Conservation (phyloP, 1,140 invertebrate species). For the Dendroctonus valens region DNA sequence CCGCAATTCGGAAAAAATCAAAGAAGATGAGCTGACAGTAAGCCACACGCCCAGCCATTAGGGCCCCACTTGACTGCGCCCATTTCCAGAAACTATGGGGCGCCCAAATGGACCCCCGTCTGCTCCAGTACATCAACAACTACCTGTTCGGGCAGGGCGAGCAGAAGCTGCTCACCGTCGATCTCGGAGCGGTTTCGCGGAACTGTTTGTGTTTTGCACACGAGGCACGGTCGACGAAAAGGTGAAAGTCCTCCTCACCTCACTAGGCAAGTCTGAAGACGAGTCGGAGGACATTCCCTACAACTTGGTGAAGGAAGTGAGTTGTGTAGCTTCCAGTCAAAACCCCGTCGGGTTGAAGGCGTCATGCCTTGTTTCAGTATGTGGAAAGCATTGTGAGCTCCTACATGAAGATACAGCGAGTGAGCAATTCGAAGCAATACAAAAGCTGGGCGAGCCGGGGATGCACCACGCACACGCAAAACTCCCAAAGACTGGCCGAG, state of each 20-base stretch:
- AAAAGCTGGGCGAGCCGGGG: slow-evolving; percentile 48
- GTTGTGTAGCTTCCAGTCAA: background rate
- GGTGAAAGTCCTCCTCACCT: slow-evolving; percentile 56
- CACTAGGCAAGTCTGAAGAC: slow-evolving; percentile 55
- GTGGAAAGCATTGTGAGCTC: slow-evolving; percentile 60
- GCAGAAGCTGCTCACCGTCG: slow-evolving; percentile 53
- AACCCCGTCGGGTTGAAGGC: too few relatives aligned
- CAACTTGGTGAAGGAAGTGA: slow-evolving; percentile 59
- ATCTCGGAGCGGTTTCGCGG: slow-evolving; percentile 60
- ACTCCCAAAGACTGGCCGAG: slow-evolving; percentile 49
- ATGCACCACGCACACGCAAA: slow-evolving; percentile 47
- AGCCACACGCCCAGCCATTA: slow-evolving; percentile 45
- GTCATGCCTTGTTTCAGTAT: slow-evolving; percentile 50
- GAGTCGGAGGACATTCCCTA: slow-evolving; percentile 57
- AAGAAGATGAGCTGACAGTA: slow-evolving; percentile 63
- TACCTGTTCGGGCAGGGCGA: slow-evolving; percentile 57
- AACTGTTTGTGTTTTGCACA: slow-evolving; percentile 60
- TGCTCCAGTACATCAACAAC: slow-evolving; percentile 60
- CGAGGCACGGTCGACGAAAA: slow-evolving; percentile 60
- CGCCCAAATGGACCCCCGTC: slow-evolving; percentile 57
- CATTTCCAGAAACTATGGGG: slow-evolving; percentile 58
- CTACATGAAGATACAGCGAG: slow-evolving; percentile 58
- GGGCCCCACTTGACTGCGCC: too few relatives aligned
- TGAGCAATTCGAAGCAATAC: slow-evolving; percentile 48
- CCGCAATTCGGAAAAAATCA: slow-evolving; percentile 60